Base-by-base conservation (phyloP, 2,113 vertebrate species). In the Campylorhamphus procurvoides region DNA sequence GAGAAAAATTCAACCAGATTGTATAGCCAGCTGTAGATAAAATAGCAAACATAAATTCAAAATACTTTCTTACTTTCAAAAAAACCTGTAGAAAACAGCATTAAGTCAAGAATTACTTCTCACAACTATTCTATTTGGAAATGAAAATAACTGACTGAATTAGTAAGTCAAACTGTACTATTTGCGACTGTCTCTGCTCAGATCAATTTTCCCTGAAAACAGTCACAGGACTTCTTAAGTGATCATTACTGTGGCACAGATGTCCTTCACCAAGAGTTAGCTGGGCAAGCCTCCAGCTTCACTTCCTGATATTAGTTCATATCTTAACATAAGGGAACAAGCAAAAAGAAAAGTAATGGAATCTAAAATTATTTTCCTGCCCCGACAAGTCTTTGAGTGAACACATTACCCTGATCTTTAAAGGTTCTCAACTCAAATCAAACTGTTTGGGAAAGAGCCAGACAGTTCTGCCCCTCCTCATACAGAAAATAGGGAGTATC, bases 51-150 rank as follows among this genome's bases (percentile, higher is more conserved):
- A 47, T 31, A 59, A 86, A 40, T 8, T 77, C 55, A 29, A 37
- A 88, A 50, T 28, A 66, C 31, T 69, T 46, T 37, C 71, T 68
- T 37, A 63, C 5, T 55, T 46, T 35, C 17, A 42, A 55, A 78
- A 78, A 83, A 55, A 47, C 0, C 9, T 35, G 12, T 28, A n/a
- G 31, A 81, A 90, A 90, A 55, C 10, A 72, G 24, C 6, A 84
- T 44, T 74, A 67, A 93, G 14, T 58, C 25, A 69, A 80, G 14
- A 84, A 90, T 55, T 66, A 73, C 29, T 89, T 81, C 33, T 74
- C 53, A 29, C 17, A 90, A 50, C 22, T 71, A 29, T 33, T 55
- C 25, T 62, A 19, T 35, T 75, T 78, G 47, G 29, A 93, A 93
- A 86, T 50, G 2, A 67, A 84, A 81, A 40, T 33, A 91, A 81